Evolutionary conservation across 2,797 vertebrate species (phyloP).

Genomic region (Salarias fasciatus): DNA sequence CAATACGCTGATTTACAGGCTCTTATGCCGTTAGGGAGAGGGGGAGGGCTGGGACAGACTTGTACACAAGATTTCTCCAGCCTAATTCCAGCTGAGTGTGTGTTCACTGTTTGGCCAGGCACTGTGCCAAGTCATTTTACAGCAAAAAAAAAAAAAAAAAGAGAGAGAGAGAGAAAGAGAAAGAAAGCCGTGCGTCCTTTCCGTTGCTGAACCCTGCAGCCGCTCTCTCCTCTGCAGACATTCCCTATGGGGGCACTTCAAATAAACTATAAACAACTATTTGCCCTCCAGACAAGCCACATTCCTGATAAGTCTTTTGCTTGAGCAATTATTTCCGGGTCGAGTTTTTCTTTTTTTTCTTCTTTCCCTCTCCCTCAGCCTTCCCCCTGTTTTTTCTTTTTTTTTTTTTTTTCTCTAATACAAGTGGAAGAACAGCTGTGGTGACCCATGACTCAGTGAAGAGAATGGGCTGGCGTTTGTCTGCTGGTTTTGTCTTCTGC

Average conservation of each 20-base stretch:
- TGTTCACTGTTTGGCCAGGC: slow-evolving; percentile 65
- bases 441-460: slow-evolving; percentile 53
- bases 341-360: slow-evolving; percentile 49
- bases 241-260: slow-evolving; percentile 60
- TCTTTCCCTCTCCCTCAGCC: slow-evolving; percentile 1
- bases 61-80: slow-evolving; percentile 61
- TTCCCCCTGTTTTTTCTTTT: slow-evolving; percentile 21
- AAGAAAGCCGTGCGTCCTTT: slow-evolving; percentile 23
- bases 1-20: no score
- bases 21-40: no score
- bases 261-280: slow-evolving; percentile 79
- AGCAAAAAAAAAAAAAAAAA: slow-evolving; percentile 18
- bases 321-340: slow-evolving; percentile 85
- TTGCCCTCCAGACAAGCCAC: slow-evolving; percentile 68
- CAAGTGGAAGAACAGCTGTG: slow-evolving; percentile 76
- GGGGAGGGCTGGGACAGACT: slow-evolving; percentile 38
- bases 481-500: slow-evolving; percentile 25
- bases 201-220: slow-evolving; percentile 20
- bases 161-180: no score
- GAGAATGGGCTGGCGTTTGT: slow-evolving; percentile 30
- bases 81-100: slow-evolving; percentile 65
- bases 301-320: slow-evolving; percentile 78
- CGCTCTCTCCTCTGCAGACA: slow-evolving; percentile 30
- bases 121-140: slow-evolving; percentile 69
- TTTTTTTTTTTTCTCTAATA: slow-evolving; percentile 13